Percentiles rank a stretch among this genome's conserved stretches.
These are phyloP conservation scores for Speoplatyrhinus poulsoni DNA, from an alignment of 2,113 vertebrate genomes.

Conservation along the genomic window DNA sequence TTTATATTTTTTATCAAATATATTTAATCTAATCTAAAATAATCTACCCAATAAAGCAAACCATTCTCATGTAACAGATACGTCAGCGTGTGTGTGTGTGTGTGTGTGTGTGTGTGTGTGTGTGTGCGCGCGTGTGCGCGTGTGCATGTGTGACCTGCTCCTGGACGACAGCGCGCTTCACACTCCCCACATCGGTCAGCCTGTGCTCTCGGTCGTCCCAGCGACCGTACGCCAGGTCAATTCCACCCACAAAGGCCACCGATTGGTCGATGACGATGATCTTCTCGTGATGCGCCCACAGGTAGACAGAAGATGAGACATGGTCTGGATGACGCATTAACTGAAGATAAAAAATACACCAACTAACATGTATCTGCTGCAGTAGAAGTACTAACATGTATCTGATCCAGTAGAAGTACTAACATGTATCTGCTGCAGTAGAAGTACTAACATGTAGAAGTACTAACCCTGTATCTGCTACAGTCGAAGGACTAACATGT, in stretches of 20 bases:
- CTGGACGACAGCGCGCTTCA: constrained; percentile 72
- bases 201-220: constrained; percentile 94
- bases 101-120: constrained; percentile 6
- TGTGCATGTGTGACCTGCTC: constrained; percentile 36
- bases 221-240: constrained; percentile 93
- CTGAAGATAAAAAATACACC: constrained; percentile 55
- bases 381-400: neutral
- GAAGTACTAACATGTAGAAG: neutral
- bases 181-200: constrained; percentile 91
- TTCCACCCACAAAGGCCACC: constrained; percentile 91
- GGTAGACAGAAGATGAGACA: constrained; percentile 89
- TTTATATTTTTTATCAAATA: too few relatives aligned
- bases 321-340: constrained; percentile 98
- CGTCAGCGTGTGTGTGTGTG: neutral
- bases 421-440: neutral
- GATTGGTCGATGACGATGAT: constrained; percentile 91
- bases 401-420: too few relatives aligned
- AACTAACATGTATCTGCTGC: neutral
- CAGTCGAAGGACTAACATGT: too few relatives aligned
- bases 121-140: constrained; percentile 1
- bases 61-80: neutral
- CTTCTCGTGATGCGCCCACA: constrained; percentile 98
- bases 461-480: too few relatives aligned
- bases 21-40: too few relatives aligned
- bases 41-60: too few relatives aligned